Percentiles rank a stretch among this genome's conserved stretches.
Evolutionary conservation across 2,797 vertebrate genomes (phyloP).

Genomic region (Silurus aristotelis): DNA sequence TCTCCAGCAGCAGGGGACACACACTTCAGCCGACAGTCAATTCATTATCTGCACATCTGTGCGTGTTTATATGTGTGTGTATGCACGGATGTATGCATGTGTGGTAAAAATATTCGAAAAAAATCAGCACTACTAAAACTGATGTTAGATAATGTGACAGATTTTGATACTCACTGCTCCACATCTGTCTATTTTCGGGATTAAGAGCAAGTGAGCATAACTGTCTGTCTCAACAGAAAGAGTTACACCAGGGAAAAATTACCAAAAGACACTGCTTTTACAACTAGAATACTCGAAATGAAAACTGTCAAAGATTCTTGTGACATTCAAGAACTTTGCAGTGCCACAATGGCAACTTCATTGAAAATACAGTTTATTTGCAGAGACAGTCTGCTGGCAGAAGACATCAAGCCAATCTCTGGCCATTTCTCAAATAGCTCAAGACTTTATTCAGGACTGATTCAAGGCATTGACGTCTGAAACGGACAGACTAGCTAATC

Average conservation of each 20-base stretch:
- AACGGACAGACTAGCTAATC: not conserved
- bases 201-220: not conserved
- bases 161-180: not conserved
- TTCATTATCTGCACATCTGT: constrained; percentile 51
- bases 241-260: not conserved
- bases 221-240: not conserved
- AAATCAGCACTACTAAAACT: not conserved
- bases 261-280: not conserved
- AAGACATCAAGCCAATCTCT: not conserved
- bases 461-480: not conserved
- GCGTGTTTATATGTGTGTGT: constrained; percentile 48
- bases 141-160: constrained; percentile 8
- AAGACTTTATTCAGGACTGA: constrained; percentile 3
- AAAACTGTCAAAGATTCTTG: not conserved
- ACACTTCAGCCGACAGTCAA: constrained; percentile 50
- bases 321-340: not conserved
- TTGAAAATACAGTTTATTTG: not conserved
- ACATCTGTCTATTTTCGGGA: not conserved
- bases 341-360: not conserved
- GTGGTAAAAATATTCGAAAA: not conserved
- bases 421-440: not conserved
- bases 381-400: not conserved
- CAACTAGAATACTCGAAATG: not conserved
- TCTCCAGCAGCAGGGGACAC: constrained; percentile 66
- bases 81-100: not conserved